Evolutionary conservation across 2,797 vertebrate species (phyloP), one percentile per base, ranked within the genome.

Genomic region (Diplodus sargus): DNA sequence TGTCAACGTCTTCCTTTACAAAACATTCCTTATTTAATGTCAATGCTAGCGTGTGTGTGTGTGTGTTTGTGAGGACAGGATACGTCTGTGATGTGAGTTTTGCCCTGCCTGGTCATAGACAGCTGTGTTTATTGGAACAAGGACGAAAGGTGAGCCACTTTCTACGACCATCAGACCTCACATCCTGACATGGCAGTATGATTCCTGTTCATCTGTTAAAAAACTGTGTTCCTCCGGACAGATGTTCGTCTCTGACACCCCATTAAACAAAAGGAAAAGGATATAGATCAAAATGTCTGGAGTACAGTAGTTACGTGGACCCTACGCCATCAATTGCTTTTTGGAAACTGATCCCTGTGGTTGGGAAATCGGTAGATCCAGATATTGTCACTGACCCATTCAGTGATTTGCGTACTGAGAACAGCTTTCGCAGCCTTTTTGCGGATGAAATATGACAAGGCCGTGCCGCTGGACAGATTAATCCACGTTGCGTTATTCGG

Each of bases 151-250:
- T 78, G 42, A 70, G 17, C 7, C 54, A 18, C 25, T 63, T 65
- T 79, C 14, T 79, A 14, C n/a, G 3, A 66, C 70, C 54, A 47
- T 67, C 28, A 65, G 82, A 84, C 82, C 80, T 87, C 48, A 63
- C 63, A 80, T 91, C 86, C 89, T 82, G 71, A 63, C n/a, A 16
- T 18, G 60, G 30, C 86, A 75, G 72, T 85, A 48, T 47, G 65
- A 62, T 70, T 90, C 82, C 86, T 79, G 74, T 74, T 43, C 75
- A 79, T 67, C 63, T 73, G 72, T 54, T 23, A 6, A 30, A 73
- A 76, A 30, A 28, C 34, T 47, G 13, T 9, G 23, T 47, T 53
- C 63, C 70, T 70, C 60, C 68, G 23, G 58, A 34, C 47, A 57
- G 63, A 79, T 54, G 73, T 86, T 70, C 28, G 76, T 79, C 65